Conservation (phyloP, 2,888 invertebrate species). For the Drosophila helvetica region DNA sequence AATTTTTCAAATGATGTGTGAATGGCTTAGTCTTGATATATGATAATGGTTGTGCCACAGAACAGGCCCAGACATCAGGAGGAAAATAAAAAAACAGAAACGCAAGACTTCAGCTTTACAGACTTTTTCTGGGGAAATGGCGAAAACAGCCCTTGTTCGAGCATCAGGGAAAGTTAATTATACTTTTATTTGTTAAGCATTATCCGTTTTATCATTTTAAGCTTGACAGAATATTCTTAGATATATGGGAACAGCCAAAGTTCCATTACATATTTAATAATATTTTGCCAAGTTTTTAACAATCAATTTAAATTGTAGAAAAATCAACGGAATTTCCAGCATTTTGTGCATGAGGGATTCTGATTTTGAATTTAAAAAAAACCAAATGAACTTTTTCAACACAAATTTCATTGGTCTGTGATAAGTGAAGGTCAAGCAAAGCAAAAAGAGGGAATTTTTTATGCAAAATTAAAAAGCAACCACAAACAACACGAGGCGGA, state of each 20-base stretch:
- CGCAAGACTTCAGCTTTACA: constrained; percentile 34
- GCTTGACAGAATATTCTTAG: constrained; percentile 6
- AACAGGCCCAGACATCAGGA: not conserved
- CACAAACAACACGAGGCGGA: constrained; percentile 44
- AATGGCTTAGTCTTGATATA: constrained; percentile 75
- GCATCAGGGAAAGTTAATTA: constrained; percentile 34
- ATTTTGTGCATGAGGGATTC: constrained; percentile 19
- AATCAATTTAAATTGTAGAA: not conserved
- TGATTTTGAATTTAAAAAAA: constrained; percentile 31
- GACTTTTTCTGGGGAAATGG: constrained; percentile 1
- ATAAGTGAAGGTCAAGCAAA: constrained; percentile 81
- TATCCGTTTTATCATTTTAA: constrained; percentile 21
- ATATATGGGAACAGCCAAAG: not conserved
- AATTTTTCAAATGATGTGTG: constrained; percentile 81
- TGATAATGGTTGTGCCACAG: constrained; percentile 54
- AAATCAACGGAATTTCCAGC: constrained; percentile 10
- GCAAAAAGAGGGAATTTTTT: constrained; percentile 36
- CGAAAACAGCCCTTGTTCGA: not conserved
- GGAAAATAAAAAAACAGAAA: constrained; percentile 21
- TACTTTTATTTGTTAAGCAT: constrained; percentile 19
- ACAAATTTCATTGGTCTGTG: constrained; percentile 81
- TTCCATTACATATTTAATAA: not conserved
- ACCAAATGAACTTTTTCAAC: constrained; percentile 57
- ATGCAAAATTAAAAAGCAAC: constrained; percentile 31
- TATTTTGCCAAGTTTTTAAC: constrained; percentile 8